Conservation (phyloP, 2,113 vertebrate species). For the Serilophus lunatus region DNA sequence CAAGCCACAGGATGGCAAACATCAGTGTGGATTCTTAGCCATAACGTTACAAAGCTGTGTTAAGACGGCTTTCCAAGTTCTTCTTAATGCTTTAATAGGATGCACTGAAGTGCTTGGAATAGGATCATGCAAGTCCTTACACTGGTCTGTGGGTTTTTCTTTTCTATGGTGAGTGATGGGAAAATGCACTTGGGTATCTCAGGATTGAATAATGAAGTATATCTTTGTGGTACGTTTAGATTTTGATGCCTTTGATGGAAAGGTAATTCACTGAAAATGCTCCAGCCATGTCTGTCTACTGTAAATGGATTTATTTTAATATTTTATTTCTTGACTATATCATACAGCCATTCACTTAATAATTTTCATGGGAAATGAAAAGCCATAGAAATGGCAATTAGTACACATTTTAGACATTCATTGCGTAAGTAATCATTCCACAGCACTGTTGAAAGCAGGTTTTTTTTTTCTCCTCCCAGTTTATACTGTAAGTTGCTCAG, state of each 20-base stretch:
- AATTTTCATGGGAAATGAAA: not conserved
- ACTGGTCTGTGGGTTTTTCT: not conserved
- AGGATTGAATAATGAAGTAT: not conserved
- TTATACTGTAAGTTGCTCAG: not conserved
- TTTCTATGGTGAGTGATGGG: not conserved
- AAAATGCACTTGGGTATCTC: not conserved
- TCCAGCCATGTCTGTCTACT: not conserved
- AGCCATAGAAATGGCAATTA: not conserved
- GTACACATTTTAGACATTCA: not conserved
- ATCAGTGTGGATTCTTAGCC: not conserved
- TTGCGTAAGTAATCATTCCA: not conserved
- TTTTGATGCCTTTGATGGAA: not conserved
- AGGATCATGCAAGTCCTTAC: not conserved
- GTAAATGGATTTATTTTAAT: not conserved
- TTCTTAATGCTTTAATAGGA: not conserved
- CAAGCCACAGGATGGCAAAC: not conserved
- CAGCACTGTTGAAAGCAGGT: not conserved
- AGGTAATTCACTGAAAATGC: not conserved
- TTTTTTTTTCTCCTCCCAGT: not conserved
- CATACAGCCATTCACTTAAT: not conserved
- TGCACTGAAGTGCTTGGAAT: accelerated
- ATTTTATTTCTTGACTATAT: not conserved
- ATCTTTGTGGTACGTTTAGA: not conserved
- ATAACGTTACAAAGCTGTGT: not conserved
- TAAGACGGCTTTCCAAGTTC: not conserved